Evolutionary conservation across 2,113 vertebrate species (phyloP), one percentile per base, ranked within the genome.

Genomic region (Mystacornis crossleyi): DNA sequence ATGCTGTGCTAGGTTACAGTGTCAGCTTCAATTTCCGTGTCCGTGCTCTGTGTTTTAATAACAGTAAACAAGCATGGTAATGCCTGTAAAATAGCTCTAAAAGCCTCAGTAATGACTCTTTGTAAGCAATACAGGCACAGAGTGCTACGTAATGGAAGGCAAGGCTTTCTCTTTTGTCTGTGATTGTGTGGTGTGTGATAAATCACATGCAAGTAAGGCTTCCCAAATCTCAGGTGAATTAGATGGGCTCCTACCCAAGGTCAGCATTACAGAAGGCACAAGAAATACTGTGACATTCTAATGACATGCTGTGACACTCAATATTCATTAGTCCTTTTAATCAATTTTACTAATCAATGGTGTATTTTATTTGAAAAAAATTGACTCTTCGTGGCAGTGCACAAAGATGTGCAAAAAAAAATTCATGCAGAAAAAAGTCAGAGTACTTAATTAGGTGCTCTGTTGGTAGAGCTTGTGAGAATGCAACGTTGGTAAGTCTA

Each of bases 301-400:
- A 58, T 81, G 29, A 57, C 93, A 79, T 96, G 96, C 96, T 74
- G 86, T 88, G 86, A 86, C 33, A 50, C 43, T 88, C 81, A 31
- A 50, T 95, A 53, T 70, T 90, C 62, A 90, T 95, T 94, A 94
- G 95, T 97, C 72, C 48, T 95, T 96, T 92, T 86, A 90, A 96
- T 86, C 8, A 17, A 7, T 69, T 94, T 84, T 79, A 61, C 86
- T 89, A 50, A 81, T 86, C 36, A 79, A 28, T 50, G 21, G 79
- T 96, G 71, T 88, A 25, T 91, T 92, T 89, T 24, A 62, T 51
- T 82, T 57, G 38, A 61, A 75, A 92, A 81, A 81, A 79, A 4
- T 1, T 51, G 51, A n/a, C 43, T 92, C 45, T 93, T 70, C 2
- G 1, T 79, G 83, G 36, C 80, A 92, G 60, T 81, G 74, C 77